These are phyloP conservation scores for Callitettix versicolor DNA, from an alignment of 1,140 invertebrate genomes.

Conservation along the genomic window DNA sequence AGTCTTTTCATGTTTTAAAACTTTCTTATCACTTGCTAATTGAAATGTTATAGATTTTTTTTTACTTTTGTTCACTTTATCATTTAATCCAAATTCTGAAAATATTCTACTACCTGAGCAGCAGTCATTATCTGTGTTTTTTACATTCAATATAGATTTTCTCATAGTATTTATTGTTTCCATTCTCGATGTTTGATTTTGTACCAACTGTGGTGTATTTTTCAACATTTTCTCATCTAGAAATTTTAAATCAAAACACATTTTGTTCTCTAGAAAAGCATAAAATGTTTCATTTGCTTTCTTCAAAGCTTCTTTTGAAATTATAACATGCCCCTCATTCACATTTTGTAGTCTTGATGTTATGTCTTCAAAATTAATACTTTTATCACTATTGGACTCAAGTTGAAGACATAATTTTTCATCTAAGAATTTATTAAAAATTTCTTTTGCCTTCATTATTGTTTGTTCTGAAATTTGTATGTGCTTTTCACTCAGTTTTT, in stretches of 20 bases:
- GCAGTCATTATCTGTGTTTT: no score
- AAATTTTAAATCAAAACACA: background rate
- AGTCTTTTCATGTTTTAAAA: conserved; percentile 7
- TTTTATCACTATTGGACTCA: no score
- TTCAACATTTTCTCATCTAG: conserved; percentile 24
- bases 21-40: conserved; percentile 18
- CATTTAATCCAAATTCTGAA: no score
- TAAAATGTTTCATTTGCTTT: conserved; percentile 27
- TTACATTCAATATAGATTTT: no score
- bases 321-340: conserved; percentile 31
- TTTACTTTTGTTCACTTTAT: no score
- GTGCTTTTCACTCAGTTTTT: conserved; percentile 32
- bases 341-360: conserved; percentile 33
- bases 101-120: no score
- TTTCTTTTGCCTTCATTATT: conserved; percentile 28
- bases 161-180: no score
- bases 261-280: conserved; percentile 21
- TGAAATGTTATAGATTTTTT: conserved; percentile 20
- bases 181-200: no score
- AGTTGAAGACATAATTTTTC: conserved; percentile 5
- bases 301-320: conserved; percentile 29
- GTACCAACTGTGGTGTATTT: no score
- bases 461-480: conserved; percentile 30
- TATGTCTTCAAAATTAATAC: no score
- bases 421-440: conserved; percentile 26